Evolutionary conservation across 2,113 vertebrate genomes (phyloP).

Genomic region (Cavia porcellus): DNA sequence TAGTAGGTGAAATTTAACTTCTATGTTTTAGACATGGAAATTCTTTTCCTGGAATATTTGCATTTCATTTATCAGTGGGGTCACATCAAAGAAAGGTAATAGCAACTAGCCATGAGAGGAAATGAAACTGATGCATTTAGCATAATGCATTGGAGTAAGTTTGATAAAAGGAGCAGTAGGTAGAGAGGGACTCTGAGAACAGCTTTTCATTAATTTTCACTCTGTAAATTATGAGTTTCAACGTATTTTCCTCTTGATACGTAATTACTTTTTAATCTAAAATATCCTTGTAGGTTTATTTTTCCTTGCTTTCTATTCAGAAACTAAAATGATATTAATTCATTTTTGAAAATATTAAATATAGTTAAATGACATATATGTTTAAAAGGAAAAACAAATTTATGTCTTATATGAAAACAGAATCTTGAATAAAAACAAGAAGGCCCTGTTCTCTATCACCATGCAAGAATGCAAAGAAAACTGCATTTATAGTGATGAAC

Average conservation of each 20-base stretch:
- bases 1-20: conserved; percentile 41
- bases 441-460: not conserved
- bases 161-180: not conserved
- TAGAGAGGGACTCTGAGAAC: not conserved
- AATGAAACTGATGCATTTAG: not conserved
- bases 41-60: conserved; percentile 26
- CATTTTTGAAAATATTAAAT: conserved; percentile 3
- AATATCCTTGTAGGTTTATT: not conserved
- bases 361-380: not conserved
- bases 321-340: conserved; percentile 40
- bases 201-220: not conserved
- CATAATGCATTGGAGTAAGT: not conserved
- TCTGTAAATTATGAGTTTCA: not conserved
- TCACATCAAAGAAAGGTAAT: not conserved
- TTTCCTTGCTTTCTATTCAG: not conserved
- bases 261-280: conserved; percentile 29
- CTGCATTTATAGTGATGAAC: not conserved
- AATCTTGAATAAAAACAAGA: conserved; percentile 24
- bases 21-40: conserved; percentile 25
- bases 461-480: not conserved
- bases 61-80: not conserved
- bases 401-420: conserved; percentile 17
- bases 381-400: not conserved
- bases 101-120: not conserved
- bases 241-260: not conserved